Conservation (phyloP, 2,113 vertebrate species). For the Balaenoptera acutorostrata region DNA sequence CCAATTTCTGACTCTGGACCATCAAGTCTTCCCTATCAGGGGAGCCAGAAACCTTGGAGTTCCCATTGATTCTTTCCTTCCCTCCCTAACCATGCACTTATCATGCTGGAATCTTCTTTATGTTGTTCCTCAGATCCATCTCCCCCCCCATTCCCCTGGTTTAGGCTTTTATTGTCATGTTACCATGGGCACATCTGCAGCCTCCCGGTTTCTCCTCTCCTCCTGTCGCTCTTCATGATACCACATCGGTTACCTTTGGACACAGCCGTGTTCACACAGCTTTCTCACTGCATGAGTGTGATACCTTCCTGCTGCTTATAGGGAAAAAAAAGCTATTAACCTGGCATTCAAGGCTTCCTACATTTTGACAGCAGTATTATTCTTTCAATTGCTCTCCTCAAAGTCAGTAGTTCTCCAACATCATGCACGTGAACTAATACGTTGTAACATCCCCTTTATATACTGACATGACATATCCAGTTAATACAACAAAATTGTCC, state of each 20-base stretch:
- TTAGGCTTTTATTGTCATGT: background rate
- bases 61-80: background rate
- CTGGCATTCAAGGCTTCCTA: background rate
- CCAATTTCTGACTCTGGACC: background rate
- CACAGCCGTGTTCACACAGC: background rate
- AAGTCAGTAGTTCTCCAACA: background rate
- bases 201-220: background rate
- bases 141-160: rapidly evolving
- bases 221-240: background rate
- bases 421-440: background rate
- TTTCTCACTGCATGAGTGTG: background rate
- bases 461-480: background rate
- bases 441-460: background rate
- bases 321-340: background rate
- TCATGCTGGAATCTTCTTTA: background rate
- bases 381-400: background rate
- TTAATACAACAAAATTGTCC: background rate
- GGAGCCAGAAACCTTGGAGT: background rate
- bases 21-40: background rate
- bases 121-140: background rate
- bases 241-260: background rate
- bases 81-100: background rate
- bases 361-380: background rate
- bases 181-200: background rate
- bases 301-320: background rate